Base-by-base conservation (phyloP, 2,113 vertebrate genomes). In the Fukomys damarensis region DNA sequence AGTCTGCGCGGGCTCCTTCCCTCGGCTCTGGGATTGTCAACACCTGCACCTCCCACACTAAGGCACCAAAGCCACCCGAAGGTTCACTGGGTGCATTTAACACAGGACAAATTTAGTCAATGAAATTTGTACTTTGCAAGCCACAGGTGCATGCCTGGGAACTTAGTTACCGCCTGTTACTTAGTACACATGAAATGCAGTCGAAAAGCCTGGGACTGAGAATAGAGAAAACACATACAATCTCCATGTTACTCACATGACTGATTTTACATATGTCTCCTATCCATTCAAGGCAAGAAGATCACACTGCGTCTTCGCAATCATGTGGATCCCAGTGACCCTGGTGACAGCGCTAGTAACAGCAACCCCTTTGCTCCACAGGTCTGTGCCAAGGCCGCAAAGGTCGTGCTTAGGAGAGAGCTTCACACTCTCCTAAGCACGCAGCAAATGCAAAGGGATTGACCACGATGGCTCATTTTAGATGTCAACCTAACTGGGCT, bases 241-340 rank as follows among this genome's bases (percentile, higher is more conserved):
- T 95, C 35, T 52, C 4, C 46, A 70, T 72, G 30, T 80, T 88
- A 54, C n/a, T 58, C 68, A 85, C 81, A 30, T 81, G 89, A 80
- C 5, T 20, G 72, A 94, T 84, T 87, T 56, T 81, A 24, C 80
- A 28, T 88, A 13, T 52, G 8, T 22, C 54, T 94, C 35, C 66
- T 85, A 90, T 85, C 49, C 35, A 87, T 91, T 89, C 90, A 32
- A 86, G 32, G 20, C 32, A 79, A 72, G 35, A 92, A 92, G 79
- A 63, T 59, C 12, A 43, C 35, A 24, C 28, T 26, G 10, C 63
- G 4, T 77, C 65, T 91, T 82, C 89, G 43, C 41, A 72, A 77
- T 91, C 81, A 63, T 5, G n/a, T 9, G n/a, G 19, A 30, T 80
- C 41, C 72, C 28, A 82, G 54, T 59, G 38, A 54, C 4, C 3